phyloP scores from a whole-genome alignment of 2,888 invertebrate genomes.

The Trichogramma dendrolimi region DNA sequence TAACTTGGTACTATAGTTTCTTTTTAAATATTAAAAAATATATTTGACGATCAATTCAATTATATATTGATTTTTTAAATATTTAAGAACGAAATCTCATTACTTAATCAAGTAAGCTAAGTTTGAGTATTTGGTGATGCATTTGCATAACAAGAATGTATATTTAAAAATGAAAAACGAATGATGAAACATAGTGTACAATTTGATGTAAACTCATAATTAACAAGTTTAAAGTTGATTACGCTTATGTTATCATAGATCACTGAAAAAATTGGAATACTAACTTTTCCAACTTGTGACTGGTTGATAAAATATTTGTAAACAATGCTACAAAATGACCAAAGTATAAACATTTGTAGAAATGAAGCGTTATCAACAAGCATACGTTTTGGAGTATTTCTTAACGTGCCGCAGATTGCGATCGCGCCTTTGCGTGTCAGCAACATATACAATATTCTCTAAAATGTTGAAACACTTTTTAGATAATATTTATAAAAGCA shows the following conservation, averaged over 20 bases:
- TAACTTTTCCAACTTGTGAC: constrained; percentile 26
- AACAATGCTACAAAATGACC: constrained; percentile 42
- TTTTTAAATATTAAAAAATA: constrained; percentile 1
- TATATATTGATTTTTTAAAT: constrained; percentile 12
- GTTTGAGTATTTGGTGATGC: constrained; percentile 27
- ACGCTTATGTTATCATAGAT: no score
- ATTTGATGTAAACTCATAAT: no score
- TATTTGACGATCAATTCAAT: background rate
- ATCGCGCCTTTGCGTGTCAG: constrained; percentile 16
- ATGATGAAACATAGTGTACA: constrained; percentile 3
- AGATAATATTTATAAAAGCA: constrained; percentile 29
- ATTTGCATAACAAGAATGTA: constrained; percentile 26
- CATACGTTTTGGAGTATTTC: constrained; percentile 24
- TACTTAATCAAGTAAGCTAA: constrained; percentile 28
- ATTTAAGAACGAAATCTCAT: constrained; percentile 27
- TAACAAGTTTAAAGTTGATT: no score
- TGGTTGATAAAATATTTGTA: constrained; percentile 30
- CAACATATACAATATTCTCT: constrained; percentile 28
- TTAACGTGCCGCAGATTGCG: constrained; percentile 26
- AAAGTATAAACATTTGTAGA: constrained; percentile 37
- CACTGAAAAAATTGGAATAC: no score
- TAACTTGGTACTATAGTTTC: constrained; percentile 24
- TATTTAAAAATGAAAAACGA: constrained; percentile 21
- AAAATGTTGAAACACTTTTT: constrained; percentile 30
- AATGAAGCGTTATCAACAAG: constrained; percentile 29